Evolutionary conservation across 53 echinoderm and acorn worm genomes (phyloP).

Genomic region (Zoroaster sp.): DNA sequence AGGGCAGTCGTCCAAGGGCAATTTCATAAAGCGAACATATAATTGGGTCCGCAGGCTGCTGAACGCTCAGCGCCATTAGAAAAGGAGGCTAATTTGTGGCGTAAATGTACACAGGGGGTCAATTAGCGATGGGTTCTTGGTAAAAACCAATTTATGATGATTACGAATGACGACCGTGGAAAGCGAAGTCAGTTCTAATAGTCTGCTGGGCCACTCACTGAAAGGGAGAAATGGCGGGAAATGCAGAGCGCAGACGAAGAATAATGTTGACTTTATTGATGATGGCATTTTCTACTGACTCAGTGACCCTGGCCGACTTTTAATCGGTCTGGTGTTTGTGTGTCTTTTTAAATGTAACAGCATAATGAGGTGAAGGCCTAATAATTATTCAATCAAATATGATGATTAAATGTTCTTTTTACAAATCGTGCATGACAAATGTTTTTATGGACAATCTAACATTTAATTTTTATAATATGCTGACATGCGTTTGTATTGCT

Average conservation of each 20-base stretch:
- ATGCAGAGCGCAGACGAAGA: background rate
- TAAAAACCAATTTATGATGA: slow-evolving; percentile 45
- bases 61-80: slow-evolving; percentile 8
- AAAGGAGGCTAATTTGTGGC: slow-evolving; percentile 49
- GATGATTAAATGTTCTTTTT: background rate
- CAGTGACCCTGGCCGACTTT: slow-evolving; percentile 39
- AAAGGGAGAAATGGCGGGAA: background rate
- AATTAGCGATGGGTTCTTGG: slow-evolving; percentile 18
- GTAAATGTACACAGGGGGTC: slow-evolving; percentile 57
- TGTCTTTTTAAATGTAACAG: background rate
- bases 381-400: background rate
- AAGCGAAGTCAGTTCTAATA: background rate
- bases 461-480: no score
- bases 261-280: slow-evolving; percentile 30
- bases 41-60: slow-evolving; percentile 40
- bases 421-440: background rate
- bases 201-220: background rate
- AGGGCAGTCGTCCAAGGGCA: slow-evolving; percentile 53
- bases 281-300: slow-evolving; percentile 31
- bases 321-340: background rate
- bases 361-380: background rate
- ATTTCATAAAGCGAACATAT: slow-evolving; percentile 17
- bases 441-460: no score
- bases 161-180: slow-evolving; percentile 27
- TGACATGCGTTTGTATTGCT: no score